Evolutionary conservation across 2,888 invertebrate genomes (phyloP).

Genomic region (Clunio marinus): DNA sequence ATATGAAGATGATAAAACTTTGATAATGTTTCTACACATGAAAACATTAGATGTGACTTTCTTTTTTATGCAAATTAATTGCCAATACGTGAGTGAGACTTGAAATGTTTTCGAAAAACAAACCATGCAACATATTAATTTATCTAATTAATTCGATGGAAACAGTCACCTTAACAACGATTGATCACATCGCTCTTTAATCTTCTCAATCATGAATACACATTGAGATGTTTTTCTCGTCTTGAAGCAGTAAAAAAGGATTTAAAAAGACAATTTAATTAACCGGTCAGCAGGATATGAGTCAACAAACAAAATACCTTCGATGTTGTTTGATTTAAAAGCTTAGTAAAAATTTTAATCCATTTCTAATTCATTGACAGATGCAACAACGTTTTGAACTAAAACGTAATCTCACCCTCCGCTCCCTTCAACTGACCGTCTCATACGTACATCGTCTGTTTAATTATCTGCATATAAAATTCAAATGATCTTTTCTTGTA

Average conservation of each 20-base stretch:
- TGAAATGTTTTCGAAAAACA: background rate
- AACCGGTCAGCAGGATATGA: background rate
- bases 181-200: background rate
- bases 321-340: background rate
- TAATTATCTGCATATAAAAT: too few relatives aligned
- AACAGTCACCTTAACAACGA: background rate
- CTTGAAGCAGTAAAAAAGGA: too few relatives aligned
- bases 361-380: conserved; percentile 30
- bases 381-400: background rate
- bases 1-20: conserved; percentile 35
- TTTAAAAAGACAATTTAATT: conserved; percentile 22
- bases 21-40: conserved; percentile 30
- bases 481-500: too few relatives aligned
- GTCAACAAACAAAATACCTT: background rate
- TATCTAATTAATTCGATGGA: conserved; percentile 25
- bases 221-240: background rate
- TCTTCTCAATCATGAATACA: background rate
- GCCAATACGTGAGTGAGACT: background rate
- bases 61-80: conserved; percentile 38
- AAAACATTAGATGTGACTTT: conserved; percentile 9
- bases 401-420: background rate
- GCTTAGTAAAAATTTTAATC: background rate
- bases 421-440: background rate
- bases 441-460: background rate
- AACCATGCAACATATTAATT: background rate